phyloP scores from a whole-genome alignment of 2,888 invertebrate genomes.

The Cheiracanthium punctorium region DNA sequence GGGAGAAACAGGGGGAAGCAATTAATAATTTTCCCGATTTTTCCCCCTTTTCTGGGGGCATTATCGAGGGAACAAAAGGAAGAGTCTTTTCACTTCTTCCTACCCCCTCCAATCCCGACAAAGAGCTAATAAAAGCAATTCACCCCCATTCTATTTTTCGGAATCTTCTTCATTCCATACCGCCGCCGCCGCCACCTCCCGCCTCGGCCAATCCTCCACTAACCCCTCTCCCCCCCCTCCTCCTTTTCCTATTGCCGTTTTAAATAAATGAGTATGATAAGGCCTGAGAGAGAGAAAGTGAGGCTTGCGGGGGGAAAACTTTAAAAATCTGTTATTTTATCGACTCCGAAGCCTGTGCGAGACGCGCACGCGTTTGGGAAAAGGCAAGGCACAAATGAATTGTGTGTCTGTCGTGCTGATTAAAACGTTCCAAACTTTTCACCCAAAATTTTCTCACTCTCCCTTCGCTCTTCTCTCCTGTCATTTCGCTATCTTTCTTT shows the following conservation, averaged over 20 bases:
- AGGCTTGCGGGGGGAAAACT: constrained; percentile 36
- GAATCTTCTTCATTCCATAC: constrained; percentile 8
- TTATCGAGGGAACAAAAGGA: constrained; percentile 66
- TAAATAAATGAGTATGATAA: constrained; percentile 69
- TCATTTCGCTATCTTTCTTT: constrained; percentile 59
- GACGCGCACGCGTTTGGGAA: too few species aligned
- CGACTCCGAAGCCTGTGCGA: too few species aligned
- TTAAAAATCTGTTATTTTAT: constrained; percentile 71
- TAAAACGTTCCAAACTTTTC: constrained; percentile 66
- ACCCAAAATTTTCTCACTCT: constrained; percentile 36
- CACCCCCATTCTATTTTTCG: constrained; percentile 22
- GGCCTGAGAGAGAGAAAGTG: constrained; percentile 21
- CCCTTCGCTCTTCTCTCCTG: background rate
- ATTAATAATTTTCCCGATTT: constrained; percentile 70
- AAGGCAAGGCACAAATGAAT: constrained; percentile 66
- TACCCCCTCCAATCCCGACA: constrained; percentile 35
- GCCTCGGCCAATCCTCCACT: background rate
- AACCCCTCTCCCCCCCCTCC: constrained; percentile 4
- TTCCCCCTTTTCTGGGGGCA: constrained; percentile 65
- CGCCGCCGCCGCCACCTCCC: background rate
- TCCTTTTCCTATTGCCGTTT: constrained; percentile 43
- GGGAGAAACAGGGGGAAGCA: constrained; percentile 50
- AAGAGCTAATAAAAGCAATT: constrained; percentile 62
- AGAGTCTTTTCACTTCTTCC: constrained; percentile 36
- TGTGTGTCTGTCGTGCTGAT: constrained; percentile 65